phyloP scores from a whole-genome alignment of 2,113 vertebrate genomes.

The Corvus cornix region DNA sequence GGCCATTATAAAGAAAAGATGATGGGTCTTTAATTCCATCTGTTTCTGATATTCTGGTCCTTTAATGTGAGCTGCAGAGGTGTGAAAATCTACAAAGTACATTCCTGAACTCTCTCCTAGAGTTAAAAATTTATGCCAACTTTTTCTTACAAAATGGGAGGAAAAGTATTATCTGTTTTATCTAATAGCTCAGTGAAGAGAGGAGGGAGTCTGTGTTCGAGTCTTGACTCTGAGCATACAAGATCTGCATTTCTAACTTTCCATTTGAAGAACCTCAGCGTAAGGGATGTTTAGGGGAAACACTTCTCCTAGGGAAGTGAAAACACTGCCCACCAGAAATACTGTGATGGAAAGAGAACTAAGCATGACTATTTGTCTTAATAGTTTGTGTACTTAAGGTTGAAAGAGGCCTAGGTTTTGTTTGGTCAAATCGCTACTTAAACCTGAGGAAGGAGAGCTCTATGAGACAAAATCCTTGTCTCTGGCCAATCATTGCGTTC shows the following conservation, averaged over 20 bases:
- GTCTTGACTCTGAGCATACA: background rate
- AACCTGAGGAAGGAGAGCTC: background rate
- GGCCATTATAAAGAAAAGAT: background rate
- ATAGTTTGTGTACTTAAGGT: background rate
- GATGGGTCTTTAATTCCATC: background rate
- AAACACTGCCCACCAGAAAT: background rate
- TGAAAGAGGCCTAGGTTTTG: background rate
- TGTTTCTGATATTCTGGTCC: background rate
- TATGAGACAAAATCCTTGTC: background rate
- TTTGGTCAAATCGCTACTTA: background rate
- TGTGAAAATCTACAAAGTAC: background rate
- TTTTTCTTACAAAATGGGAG: background rate
- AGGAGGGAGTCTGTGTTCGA: background rate
- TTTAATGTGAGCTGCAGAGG: background rate
- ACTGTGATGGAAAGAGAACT: background rate
- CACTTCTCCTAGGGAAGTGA: background rate
- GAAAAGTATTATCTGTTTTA: background rate
- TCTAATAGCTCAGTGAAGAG: background rate
- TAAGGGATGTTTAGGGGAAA: background rate
- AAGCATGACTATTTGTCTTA: background rate
- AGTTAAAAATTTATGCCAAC: background rate
- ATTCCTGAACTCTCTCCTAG: background rate
- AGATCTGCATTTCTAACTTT: background rate
- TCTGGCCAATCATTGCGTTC: background rate
- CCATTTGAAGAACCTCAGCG: background rate